phyloP scores from a whole-genome alignment of 2,797 vertebrate species.

The Neosilurus mollespiculum region DNA sequence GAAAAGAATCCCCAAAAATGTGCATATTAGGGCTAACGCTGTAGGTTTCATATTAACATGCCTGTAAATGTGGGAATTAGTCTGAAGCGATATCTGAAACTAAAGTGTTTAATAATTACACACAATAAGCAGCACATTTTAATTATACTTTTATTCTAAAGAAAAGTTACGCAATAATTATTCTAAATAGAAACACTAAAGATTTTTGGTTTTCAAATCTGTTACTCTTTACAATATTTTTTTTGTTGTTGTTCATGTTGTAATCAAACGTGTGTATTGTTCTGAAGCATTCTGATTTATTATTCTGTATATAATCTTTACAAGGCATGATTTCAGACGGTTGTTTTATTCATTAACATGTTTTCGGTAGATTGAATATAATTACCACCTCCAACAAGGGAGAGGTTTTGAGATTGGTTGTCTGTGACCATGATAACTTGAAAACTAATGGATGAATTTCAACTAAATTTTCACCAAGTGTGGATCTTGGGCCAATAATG shows the following conservation, averaged over 20 bases:
- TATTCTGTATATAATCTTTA: not conserved
- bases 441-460: too few species aligned
- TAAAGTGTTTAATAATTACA: not conserved
- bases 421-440: too few species aligned
- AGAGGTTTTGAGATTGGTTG: too few species aligned
- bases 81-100: not conserved
- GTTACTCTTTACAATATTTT: not conserved
- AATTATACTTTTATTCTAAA: not conserved
- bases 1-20: too few species aligned
- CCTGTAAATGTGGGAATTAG: not conserved
- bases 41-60: not conserved
- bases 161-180: not conserved
- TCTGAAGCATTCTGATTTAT: not conserved
- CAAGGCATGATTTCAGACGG: not conserved
- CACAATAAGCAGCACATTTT: not conserved
- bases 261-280: not conserved
- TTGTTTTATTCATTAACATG: not conserved
- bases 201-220: not conserved
- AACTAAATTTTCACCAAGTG: too few species aligned
- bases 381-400: too few species aligned
- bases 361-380: not conserved
- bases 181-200: not conserved
- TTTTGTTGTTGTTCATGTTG: not conserved
- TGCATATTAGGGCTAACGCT: not conserved
- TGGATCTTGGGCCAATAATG: too few species aligned